Base-by-base conservation (phyloP, 1,140 invertebrate genomes). In the Aphaenogaster floridana region DNA sequence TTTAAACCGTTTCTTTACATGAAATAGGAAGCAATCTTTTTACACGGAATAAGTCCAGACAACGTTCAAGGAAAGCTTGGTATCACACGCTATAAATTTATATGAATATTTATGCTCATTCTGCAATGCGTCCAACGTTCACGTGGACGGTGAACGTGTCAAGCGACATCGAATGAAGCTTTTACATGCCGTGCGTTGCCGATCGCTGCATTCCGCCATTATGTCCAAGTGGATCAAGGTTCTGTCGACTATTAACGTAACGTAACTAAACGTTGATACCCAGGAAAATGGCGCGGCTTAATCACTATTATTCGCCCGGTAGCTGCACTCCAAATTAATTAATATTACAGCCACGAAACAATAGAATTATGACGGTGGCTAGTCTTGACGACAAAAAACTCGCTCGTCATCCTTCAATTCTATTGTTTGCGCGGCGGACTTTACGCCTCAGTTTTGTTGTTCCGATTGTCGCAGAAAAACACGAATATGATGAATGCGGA, bases 201-300 rank as follows among this genome's bases (percentile, higher is more conserved):
- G 15, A 42, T 42, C 9, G 54, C 36, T 21, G 54, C 52, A 61
- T 48, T 74, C 42, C 42, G 28, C 69, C 8, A 84, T 84, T 76
- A 84, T 61, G 21, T 84, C n/a, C 69, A 84, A 84, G 80, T 76
- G 69, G 80, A 84, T 84, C 80, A 84, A 84, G 80, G 80, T 61
- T 63, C 39, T 34, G 42, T 36, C 66, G 54, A 48, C 28, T 84
- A 76, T 61, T 48, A 76, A 84, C 54, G 80, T 39, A 84, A 84
- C 69, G n/a, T 63, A 84, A 83, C 64, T 83, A 61, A 74, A 76
- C 48, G 36, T 69, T 69, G 36, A 69, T 81, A 81, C 21, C 2
- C 21, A 39, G 79, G 42, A 50, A 28, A 28, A 50, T n/a, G 15
- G 8, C 17, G 69, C n/a, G 13, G 13, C 8, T 48, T 74, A 84